Evolutionary conservation across 2,797 vertebrate species (phyloP).

Genomic region (Eremophila alpestris): DNA sequence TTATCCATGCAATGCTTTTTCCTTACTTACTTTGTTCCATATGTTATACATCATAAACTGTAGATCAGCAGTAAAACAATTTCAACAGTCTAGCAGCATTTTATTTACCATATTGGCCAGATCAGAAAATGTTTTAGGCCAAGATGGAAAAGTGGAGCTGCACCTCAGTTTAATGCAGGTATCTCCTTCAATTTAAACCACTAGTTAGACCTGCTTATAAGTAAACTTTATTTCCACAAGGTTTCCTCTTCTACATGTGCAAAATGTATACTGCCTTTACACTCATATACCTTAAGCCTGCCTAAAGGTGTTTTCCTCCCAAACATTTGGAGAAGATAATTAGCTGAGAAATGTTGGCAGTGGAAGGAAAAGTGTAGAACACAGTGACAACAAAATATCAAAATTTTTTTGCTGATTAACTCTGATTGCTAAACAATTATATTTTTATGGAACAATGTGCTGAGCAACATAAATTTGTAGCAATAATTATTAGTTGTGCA

Average conservation of each 20-base stretch:
- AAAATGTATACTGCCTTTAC: not conserved
- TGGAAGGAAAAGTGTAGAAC: not conserved
- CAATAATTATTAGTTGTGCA: not conserved
- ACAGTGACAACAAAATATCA: not conserved
- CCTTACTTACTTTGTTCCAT: not conserved
- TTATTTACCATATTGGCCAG: rapidly evolving
- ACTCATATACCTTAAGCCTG: not conserved
- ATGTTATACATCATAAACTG: not conserved
- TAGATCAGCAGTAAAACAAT: not conserved
- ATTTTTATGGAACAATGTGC: not conserved
- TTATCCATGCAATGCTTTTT: not conserved
- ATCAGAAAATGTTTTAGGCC: not conserved
- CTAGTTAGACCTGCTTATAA: not conserved
- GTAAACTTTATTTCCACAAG: not conserved
- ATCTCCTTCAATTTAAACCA: not conserved
- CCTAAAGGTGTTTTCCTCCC: not conserved
- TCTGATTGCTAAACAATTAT: not conserved
- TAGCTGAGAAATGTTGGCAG: not conserved
- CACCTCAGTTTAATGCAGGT: not conserved
- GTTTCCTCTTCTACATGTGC: not conserved
- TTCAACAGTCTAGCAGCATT: not conserved
- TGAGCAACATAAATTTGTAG: not conserved
- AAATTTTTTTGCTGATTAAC: not conserved
- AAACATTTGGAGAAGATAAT: not conserved
- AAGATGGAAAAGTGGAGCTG: not conserved